These are phyloP conservation scores for Alexandromys oeconomus DNA, from an alignment of 2,797 vertebrate species.

Conservation along the genomic window DNA sequence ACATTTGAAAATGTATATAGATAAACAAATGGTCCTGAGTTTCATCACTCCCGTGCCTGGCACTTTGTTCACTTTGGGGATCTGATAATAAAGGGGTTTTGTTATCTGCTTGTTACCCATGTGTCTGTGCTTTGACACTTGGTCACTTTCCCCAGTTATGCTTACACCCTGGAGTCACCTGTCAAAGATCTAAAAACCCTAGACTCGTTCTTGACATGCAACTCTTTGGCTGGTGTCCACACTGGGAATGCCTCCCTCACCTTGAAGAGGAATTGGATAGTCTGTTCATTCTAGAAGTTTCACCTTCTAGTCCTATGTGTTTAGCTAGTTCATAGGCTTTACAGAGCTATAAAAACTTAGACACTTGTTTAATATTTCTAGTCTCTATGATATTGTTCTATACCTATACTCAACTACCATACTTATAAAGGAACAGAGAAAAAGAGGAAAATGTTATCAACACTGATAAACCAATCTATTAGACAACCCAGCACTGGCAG, in stretches of 20 bases:
- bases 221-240: background rate
- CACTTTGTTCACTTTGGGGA: background rate
- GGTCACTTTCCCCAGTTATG: background rate
- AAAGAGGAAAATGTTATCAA: conserved; percentile 7
- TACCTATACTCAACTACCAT: background rate
- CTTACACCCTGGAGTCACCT: background rate
- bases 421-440: background rate
- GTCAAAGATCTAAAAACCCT: background rate
- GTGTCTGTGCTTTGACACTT: background rate
- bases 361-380: conserved; percentile 27
- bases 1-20: background rate
- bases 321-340: background rate
- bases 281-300: background rate
- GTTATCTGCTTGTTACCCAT: background rate
- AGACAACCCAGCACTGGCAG: background rate
- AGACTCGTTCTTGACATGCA: background rate
- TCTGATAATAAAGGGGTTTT: background rate
- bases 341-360: background rate
- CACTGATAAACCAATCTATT: background rate
- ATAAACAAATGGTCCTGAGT: conserved; percentile 8
- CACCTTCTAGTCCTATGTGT: background rate
- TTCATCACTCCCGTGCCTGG: background rate
- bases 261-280: background rate
- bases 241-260: background rate
- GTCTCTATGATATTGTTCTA: background rate